Evolutionary conservation across 2,888 invertebrate genomes (phyloP).

Genomic region (Rhagonycha fulva): DNA sequence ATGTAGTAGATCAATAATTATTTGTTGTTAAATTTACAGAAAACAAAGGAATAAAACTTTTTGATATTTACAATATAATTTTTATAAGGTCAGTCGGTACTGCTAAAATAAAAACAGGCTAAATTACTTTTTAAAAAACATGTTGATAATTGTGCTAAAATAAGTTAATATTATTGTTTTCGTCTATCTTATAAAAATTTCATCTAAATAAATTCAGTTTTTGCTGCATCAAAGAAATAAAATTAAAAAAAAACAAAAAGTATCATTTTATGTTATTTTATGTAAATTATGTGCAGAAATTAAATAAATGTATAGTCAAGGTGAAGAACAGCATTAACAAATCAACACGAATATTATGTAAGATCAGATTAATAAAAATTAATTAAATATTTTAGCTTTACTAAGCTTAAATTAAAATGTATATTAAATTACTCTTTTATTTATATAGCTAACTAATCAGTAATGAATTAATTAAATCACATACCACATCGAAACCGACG

Average conservation of each 20-base stretch:
- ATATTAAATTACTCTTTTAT: not conserved
- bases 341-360: not conserved
- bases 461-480: constrained; percentile 45
- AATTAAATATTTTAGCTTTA: not conserved
- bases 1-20: not conserved
- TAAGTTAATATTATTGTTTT: not conserved
- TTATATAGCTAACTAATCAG: not conserved
- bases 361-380: not conserved
- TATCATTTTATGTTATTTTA: not conserved
- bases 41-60: not conserved
- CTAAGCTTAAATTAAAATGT: not conserved
- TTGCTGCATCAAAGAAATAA: not conserved
- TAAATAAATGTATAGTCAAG: not conserved
- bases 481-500: constrained; percentile 85
- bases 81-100: not conserved
- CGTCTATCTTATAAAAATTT: not conserved
- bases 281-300: not conserved
- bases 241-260: not conserved
- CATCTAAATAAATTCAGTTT: not conserved
- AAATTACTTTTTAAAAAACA: too few species aligned
- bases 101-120: not conserved
- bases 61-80: not conserved
- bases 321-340: not conserved
- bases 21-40: not conserved
- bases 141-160: not conserved